These are phyloP conservation scores for Cettia cetti DNA, from an alignment of 2,113 vertebrate species.

Conservation along the genomic window DNA sequence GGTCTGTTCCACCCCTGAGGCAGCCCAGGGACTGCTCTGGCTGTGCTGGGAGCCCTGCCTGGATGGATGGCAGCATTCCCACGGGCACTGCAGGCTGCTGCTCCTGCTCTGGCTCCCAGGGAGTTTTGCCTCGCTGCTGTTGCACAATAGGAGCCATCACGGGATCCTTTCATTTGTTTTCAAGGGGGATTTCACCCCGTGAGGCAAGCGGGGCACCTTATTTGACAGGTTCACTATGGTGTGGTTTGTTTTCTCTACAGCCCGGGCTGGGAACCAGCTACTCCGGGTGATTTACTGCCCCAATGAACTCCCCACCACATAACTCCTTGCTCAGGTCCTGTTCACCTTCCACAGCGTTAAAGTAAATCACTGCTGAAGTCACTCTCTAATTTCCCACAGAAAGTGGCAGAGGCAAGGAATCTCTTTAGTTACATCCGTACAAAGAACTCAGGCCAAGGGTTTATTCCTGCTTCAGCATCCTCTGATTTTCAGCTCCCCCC, in stretches of 20 bases:
- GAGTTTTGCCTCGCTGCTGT: background rate
- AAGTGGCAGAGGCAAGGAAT: background rate
- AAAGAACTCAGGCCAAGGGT: background rate
- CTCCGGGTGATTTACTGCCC: background rate
- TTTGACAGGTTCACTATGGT: background rate
- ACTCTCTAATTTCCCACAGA: background rate
- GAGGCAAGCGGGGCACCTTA: background rate
- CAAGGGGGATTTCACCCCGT: background rate
- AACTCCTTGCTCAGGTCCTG: conserved; percentile 15
- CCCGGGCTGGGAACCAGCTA: background rate
- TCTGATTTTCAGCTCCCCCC: background rate
- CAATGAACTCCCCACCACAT: background rate
- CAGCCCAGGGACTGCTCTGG: background rate
- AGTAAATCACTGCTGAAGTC: conserved; percentile 6
- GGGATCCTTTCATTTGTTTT: background rate
- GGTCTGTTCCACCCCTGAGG: rapidly evolving
- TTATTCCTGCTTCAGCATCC: background rate
- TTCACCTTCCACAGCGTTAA: background rate
- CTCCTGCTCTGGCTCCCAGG: background rate
- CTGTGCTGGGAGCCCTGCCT: background rate
- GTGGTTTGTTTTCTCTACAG: background rate
- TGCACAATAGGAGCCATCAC: background rate
- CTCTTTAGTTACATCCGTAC: background rate
- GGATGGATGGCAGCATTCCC: background rate
- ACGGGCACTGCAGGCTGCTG: rapidly evolving